Base-by-base conservation (phyloP, 2,797 vertebrate genomes). In the Pangasius mekongensis region DNA sequence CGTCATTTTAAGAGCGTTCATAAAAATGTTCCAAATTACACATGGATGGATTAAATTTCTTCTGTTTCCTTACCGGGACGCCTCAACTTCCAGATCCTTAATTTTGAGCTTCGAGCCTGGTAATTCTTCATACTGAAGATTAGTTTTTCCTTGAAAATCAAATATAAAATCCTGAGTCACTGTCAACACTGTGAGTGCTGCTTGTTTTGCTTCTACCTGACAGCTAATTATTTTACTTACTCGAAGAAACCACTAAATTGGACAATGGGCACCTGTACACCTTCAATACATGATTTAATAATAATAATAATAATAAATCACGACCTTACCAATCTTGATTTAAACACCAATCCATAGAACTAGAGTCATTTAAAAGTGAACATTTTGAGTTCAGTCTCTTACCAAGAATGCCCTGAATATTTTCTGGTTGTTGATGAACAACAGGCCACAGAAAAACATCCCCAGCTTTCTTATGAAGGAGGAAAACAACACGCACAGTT, bases 371-470 rank as follows among this genome's bases (percentile, higher is more conserved):
- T 10, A 52, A 30, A 18, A 14, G 3, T 54, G 43, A 77, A 71
- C 3, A 0, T 7, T 69, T 16, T 27, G 20, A 16, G 49, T 18
- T 49, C 18, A 5, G 39, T 2, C 9, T 85, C 92, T 88, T 83
- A 96, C 95, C 94, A 87, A 96, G 90, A 81, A 96, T 74, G 82
- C 96, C 95, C 66, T 83, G 47, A 0, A 18, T 16, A 5, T 89
- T 84, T 0, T 71, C 85, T 62, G 92, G 88, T 33, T 20, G 27
- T 84, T 93, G 91, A 71, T 87, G 89, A 54, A 96, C 24, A 67
- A 86, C 91, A 0, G 95, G 95, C 95, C 96, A 96, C 33, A 96
- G 88, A 54, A 95, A 93, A 13, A 20, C 1, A 0, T 85, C 0
- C 1, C 89, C 36, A 0, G 82, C 4, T 33, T 69, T 89, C 20